A percentile compares a stretch with the other conserved stretches of the same genome.
phyloP scores from a whole-genome alignment of 2,113 vertebrate genomes.

The Drymodes brunneopygia region DNA sequence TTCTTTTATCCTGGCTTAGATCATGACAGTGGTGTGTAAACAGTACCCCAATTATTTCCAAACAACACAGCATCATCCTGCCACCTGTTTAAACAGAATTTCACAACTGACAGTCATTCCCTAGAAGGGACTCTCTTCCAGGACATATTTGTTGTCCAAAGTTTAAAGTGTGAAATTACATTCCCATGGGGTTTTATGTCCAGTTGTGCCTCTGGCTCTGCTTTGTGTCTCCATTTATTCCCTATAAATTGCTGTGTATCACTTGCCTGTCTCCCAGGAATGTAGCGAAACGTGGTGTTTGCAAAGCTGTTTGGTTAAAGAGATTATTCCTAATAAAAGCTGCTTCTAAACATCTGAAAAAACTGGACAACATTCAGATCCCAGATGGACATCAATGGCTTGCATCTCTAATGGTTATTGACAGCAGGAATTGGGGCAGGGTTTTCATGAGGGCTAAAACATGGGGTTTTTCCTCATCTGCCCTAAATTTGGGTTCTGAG shows the following conservation, averaged over 20 bases:
- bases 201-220: constrained; percentile 33
- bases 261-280: constrained; percentile 12
- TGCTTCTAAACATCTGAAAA: constrained; percentile 41
- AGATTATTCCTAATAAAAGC: constrained; percentile 28
- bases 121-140: background rate
- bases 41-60: constrained; percentile 30
- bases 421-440: background rate
- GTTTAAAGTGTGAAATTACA: constrained; percentile 20
- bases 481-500: constrained; percentile 1
- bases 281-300: background rate
- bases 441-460: background rate
- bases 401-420: background rate
- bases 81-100: constrained; percentile 32
- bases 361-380: constrained; percentile 5
- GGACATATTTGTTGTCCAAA: background rate
- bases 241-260: background rate
- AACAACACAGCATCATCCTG: background rate
- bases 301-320: constrained; percentile 25
- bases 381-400: constrained; percentile 24
- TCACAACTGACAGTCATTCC: background rate
- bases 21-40: constrained; percentile 3
- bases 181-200: background rate
- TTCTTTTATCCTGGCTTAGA: background rate
- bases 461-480: background rate
- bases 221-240: background rate